Conservation (phyloP, 1,140 invertebrate species). For the Chionoecetes opilio region DNA sequence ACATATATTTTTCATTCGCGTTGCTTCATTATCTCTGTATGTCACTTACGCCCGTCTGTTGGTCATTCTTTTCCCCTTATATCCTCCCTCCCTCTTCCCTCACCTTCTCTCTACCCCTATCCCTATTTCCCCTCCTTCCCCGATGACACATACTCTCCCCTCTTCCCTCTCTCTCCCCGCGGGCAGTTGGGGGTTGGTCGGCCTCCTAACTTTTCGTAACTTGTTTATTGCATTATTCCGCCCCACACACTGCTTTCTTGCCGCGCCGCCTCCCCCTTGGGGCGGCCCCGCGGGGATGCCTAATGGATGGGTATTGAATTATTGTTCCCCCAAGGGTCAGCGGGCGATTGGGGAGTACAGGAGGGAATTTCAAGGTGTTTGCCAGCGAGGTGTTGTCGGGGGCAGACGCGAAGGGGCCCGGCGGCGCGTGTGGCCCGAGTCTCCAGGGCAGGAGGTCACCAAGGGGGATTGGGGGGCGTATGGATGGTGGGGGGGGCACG, state of each 20-base stretch:
- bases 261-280: not conserved
- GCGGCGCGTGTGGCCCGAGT: not conserved
- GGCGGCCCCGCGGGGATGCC: not conserved
- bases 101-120: not conserved
- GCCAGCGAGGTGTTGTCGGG: not conserved
- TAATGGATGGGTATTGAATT: not conserved
- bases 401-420: not conserved
- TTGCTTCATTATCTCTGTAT: not conserved
- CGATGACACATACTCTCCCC: not conserved
- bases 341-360: constrained; percentile 1
- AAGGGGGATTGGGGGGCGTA: not conserved
- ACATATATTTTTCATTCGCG: not conserved
- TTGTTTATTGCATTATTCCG: constrained; percentile 46
- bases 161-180: not conserved
- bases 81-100: not conserved
- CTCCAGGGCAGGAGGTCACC: not conserved
- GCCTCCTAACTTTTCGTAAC: constrained; percentile 41
- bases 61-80: not conserved
- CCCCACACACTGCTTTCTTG: constrained; percentile 34
- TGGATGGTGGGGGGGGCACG: not conserved
- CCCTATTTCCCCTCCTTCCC: too few species aligned
- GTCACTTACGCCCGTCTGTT: not conserved
- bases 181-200: constrained; percentile 1
- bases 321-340: constrained; percentile 13
- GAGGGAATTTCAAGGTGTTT: constrained; percentile 29